Evolutionary conservation across 2,888 invertebrate genomes (phyloP).

Genomic region (Sarcophaga rosellei): DNA sequence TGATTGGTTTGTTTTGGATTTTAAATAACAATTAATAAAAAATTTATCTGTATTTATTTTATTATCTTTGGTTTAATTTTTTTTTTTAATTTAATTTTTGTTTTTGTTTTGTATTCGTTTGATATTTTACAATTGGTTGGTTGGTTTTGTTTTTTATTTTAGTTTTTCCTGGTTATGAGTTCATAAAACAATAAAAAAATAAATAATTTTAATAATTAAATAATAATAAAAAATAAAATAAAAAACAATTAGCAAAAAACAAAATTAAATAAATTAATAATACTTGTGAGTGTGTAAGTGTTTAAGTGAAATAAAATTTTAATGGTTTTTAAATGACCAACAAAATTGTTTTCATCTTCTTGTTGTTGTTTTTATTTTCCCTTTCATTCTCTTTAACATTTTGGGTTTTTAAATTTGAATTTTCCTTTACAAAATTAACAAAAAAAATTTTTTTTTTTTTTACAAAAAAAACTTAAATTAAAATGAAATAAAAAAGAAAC

Average conservation of each 20-base stretch:
- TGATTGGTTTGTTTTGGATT: slow-evolving; percentile 14
- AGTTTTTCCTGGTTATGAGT: neutral
- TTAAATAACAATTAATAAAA: slow-evolving; percentile 20
- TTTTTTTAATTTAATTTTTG: slow-evolving; percentile 40
- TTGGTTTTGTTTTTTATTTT: neutral
- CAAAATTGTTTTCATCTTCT: neutral
- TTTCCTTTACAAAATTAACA: slow-evolving; percentile 22
- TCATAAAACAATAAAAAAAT: slow-evolving; percentile 37
- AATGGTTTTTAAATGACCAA: neutral
- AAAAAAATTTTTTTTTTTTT: slow-evolving; percentile 15
- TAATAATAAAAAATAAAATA: slow-evolving; percentile 30
- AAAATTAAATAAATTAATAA: slow-evolving; percentile 49
- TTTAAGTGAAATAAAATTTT: neutral
- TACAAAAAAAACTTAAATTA: slow-evolving; percentile 30
- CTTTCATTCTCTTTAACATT: neutral
- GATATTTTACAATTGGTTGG: slow-evolving; percentile 30
- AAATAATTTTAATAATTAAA: slow-evolving; percentile 49
- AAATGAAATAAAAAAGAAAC: slow-evolving; percentile 46
- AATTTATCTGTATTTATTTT: neutral
- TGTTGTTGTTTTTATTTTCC: neutral
- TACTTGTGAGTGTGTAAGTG: slow-evolving; percentile 48
- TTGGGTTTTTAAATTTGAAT: neutral
- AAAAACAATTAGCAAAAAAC: slow-evolving; percentile 14
- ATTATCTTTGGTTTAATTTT: slow-evolving; percentile 51
- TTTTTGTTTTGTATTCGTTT: slow-evolving; percentile 26